phyloP scores from a whole-genome alignment of 2,113 vertebrate species.

The Phylloscopus trochilus region DNA sequence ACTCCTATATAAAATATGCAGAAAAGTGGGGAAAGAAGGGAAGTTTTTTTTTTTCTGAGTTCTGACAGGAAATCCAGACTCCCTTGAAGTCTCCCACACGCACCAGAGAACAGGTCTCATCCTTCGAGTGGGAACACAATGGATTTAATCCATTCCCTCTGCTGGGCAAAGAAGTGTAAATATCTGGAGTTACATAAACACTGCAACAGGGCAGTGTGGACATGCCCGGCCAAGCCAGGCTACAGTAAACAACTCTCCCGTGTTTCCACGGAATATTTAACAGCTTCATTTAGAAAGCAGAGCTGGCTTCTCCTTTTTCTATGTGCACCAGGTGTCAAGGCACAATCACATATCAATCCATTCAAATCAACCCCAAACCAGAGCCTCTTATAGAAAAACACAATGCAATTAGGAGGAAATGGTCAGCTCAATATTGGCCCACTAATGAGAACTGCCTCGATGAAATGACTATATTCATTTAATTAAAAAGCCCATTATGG shows the following conservation, averaged over 20 bases:
- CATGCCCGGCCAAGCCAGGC: neutral
- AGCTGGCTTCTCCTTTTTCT: neutral
- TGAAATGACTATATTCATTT: constrained; percentile 74
- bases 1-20: neutral
- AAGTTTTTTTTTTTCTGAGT: neutral
- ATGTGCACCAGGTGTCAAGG: neutral
- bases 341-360: constrained; percentile 56
- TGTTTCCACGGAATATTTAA: neutral
- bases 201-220: neutral
- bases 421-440: constrained; percentile 65
- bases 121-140: neutral
- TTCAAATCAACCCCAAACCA: constrained; percentile 66
- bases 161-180: neutral
- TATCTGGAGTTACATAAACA: neutral
- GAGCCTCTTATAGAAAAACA: constrained; percentile 42
- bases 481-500: constrained; percentile 78
- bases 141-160: neutral
- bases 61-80: neutral
- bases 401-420: constrained; percentile 68
- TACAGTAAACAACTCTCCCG: neutral
- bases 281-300: constrained; percentile 4
- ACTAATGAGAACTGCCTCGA: constrained; percentile 74
- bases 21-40: neutral
- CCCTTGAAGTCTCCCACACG: neutral
- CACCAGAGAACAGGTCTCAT: neutral